Conservation (phyloP, 2,888 invertebrate genomes). For the Sphecodes monilicornis region DNA sequence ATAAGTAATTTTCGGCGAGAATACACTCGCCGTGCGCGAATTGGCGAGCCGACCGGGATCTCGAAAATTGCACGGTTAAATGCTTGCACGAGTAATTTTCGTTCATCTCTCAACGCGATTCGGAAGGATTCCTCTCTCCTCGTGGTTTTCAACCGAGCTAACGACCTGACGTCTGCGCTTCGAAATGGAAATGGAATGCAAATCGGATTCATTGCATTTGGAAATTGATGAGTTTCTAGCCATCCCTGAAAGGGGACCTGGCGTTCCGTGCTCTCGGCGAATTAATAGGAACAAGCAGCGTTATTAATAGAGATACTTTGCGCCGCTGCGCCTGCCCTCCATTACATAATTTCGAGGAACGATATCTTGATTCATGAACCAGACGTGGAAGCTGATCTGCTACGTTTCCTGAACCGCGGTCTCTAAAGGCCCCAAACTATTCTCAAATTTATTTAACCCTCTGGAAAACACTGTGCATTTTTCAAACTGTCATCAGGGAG, state of each 20-base stretch:
- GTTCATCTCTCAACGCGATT: conserved; percentile 28
- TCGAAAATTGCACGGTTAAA: conserved; percentile 59
- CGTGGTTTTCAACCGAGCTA: conserved; percentile 40
- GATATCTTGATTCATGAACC: conserved; percentile 4
- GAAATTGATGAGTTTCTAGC: conserved; percentile 47
- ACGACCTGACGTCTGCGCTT: conserved; percentile 40
- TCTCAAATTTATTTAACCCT: too few species aligned
- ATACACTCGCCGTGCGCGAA: neutral
- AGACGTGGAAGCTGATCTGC: neutral
- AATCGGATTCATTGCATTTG: conserved; percentile 58
- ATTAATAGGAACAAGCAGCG: conserved; percentile 23
- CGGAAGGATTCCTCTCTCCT: conserved; percentile 35
- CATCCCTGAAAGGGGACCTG: conserved; percentile 32
- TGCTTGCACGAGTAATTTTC: conserved; percentile 49
- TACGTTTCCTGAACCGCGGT: neutral
- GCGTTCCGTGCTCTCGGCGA: neutral
- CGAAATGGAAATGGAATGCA: conserved; percentile 58
- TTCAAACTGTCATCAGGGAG: too few species aligned
- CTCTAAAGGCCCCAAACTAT: too few species aligned
- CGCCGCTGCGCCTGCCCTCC: neutral
- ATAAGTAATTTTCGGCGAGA: neutral
- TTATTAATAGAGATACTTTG: conserved; percentile 23
- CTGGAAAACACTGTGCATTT: too few species aligned
- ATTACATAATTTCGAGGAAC: conserved; percentile 14
- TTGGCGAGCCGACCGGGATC: neutral